These are phyloP conservation scores for Glaucopsyche alexis DNA, from an alignment of 2,888 invertebrate species.

Conservation along the genomic window DNA sequence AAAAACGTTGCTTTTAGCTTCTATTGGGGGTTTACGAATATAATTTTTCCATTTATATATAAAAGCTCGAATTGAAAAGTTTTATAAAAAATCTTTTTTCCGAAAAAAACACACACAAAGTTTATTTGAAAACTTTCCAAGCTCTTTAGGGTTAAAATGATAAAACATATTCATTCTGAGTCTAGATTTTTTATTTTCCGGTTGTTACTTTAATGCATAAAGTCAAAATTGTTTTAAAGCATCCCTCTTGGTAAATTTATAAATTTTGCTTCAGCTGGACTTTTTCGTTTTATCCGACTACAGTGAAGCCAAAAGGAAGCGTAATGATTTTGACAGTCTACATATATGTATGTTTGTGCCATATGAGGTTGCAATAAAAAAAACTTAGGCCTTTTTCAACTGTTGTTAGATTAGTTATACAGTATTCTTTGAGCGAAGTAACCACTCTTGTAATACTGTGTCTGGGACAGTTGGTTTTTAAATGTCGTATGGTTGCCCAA, in stretches of 20 bases:
- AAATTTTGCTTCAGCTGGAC: not conserved
- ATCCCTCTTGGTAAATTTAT: not conserved
- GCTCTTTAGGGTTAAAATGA: constrained; percentile 18
- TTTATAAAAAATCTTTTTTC: not conserved
- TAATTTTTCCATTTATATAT: constrained; percentile 26
- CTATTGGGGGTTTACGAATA: constrained; percentile 25
- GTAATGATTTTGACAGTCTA: no score
- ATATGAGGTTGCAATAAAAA: no score
- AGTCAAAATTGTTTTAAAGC: not conserved
- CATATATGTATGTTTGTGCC: no score
- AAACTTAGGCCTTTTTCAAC: no score
- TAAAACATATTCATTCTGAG: not conserved
- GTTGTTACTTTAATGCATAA: constrained; percentile 7
- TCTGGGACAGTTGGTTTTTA: no score
- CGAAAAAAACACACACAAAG: constrained; percentile 7
- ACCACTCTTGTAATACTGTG: no score
- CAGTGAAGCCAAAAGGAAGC: no score
- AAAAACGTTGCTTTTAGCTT: constrained; percentile 25
- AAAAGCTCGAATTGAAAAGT: constrained; percentile 19
- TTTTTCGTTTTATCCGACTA: not conserved
- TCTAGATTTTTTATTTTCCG: constrained; percentile 13
- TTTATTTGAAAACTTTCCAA: constrained; percentile 11
- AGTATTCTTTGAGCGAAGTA: no score
- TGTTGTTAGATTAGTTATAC: no score
- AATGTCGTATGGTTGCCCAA: no score